Evolutionary conservation across 1,140 invertebrate species (phyloP).

Genomic region (Pseudobourletiella spinata): DNA sequence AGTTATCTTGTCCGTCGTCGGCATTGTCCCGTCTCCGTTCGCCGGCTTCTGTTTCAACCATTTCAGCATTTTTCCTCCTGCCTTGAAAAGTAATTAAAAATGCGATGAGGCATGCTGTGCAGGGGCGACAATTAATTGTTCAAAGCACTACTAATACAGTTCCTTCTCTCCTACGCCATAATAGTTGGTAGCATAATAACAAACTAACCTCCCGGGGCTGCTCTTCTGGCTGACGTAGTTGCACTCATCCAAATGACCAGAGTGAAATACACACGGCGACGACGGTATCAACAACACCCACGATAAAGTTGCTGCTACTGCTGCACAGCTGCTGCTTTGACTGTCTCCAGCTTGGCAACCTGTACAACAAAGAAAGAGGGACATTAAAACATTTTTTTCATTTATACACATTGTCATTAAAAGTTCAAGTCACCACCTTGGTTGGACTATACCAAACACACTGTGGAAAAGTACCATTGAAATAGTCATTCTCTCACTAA

Average conservation of each 20-base stretch:
- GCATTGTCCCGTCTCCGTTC: constrained; percentile 18
- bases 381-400: neutral
- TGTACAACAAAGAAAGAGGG: neutral
- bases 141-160: no score
- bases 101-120: neutral
- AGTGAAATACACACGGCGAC: no score
- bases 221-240: neutral
- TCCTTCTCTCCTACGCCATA: no score
- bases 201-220: neutral
- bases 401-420: neutral
- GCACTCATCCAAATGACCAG: neutral
- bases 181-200: neutral
- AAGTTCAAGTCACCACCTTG: neutral
- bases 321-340: no score
- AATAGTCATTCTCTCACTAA: neutral
- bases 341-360: neutral
- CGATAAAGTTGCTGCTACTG: no score
- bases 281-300: no score
- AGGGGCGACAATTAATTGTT: no score
- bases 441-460: neutral
- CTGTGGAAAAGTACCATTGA: neutral
- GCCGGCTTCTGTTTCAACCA: constrained; percentile 31
- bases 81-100: neutral
- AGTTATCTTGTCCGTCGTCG: constrained; percentile 22
- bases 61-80: constrained; percentile 32